Conservation (phyloP, 2,888 invertebrate species). For the Mesochorus sp. region DNA sequence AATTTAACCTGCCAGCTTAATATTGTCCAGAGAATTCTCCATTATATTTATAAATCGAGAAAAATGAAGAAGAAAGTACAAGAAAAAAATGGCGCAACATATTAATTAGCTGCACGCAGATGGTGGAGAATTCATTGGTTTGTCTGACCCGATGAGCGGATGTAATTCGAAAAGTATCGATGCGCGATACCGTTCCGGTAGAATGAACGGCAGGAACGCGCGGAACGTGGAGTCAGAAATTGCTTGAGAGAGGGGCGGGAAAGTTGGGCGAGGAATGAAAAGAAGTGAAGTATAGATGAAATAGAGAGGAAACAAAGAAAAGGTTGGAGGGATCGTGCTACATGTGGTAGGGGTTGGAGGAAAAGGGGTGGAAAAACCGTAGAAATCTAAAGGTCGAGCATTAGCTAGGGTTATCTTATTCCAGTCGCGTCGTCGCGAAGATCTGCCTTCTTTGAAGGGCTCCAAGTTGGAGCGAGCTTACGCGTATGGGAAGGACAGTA, state of each 20-base stretch:
- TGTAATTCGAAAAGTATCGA: slow-evolving; percentile 55
- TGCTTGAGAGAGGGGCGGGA: background rate
- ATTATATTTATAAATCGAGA: too few species aligned
- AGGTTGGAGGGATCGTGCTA: slow-evolving; percentile 30
- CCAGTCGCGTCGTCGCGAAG: slow-evolving; percentile 37
- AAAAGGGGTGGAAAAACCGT: slow-evolving; percentile 34
- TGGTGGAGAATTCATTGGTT: slow-evolving; percentile 34
- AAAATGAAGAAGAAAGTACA: too few species aligned
- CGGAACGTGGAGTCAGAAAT: slow-evolving; percentile 18
- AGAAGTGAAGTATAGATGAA: background rate
- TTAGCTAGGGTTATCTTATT: slow-evolving; percentile 33
- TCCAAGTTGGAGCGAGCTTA: background rate
- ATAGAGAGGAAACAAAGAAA: slow-evolving; percentile 5
- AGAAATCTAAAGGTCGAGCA: slow-evolving; percentile 6
- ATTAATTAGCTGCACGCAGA: too few species aligned
- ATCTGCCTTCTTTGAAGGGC: slow-evolving; percentile 49
- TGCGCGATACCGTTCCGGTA: slow-evolving; percentile 41
- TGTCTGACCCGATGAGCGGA: slow-evolving; percentile 14
- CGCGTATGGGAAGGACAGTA: background rate
- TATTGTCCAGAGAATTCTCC: too few species aligned
- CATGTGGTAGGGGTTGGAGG: slow-evolving; percentile 44
- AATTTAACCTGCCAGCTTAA: too few species aligned
- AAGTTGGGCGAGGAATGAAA: background rate
- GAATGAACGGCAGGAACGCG: slow-evolving; percentile 29
- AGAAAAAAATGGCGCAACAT: too few species aligned